A percentile compares a stretch with the other conserved stretches of the same genome.
Conservation (phyloP, 2,113 vertebrate species). For the Hypocryptadius cinnamomeus region DNA sequence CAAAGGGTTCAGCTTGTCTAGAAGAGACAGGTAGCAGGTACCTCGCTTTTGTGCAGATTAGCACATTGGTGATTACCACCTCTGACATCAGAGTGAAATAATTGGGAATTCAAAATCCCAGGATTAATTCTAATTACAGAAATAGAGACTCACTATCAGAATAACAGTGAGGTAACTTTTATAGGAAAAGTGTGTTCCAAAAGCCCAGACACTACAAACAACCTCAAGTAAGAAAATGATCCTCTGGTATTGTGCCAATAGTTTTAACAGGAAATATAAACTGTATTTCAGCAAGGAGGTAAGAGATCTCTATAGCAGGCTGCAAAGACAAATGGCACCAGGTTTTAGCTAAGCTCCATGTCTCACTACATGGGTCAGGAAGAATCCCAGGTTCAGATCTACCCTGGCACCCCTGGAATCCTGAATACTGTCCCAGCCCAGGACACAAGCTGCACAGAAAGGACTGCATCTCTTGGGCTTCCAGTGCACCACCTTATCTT, state of each 20-base stretch:
- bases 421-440: background rate
- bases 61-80: background rate
- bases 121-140: background rate
- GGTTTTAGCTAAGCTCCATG: background rate
- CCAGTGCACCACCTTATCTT: background rate
- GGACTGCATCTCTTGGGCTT: background rate
- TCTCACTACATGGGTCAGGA: background rate
- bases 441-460: background rate
- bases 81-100: constrained; percentile 1
- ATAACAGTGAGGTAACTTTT: background rate
- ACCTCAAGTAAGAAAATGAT: background rate
- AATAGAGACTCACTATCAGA: background rate
- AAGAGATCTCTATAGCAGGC: background rate
- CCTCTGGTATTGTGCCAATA: background rate
- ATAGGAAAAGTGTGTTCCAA: background rate
- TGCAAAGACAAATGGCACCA: background rate
- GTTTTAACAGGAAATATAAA: background rate
- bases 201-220: background rate
- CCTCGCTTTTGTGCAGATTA: background rate
- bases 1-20: background rate
- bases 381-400: background rate
- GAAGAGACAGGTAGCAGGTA: background rate
- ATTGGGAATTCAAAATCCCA: constrained; percentile 1
- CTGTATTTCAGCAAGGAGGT: background rate
- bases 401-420: background rate